Conservation (phyloP, 53 echinoderm and acorn worm genomes). For the Luidia sarsii region DNA sequence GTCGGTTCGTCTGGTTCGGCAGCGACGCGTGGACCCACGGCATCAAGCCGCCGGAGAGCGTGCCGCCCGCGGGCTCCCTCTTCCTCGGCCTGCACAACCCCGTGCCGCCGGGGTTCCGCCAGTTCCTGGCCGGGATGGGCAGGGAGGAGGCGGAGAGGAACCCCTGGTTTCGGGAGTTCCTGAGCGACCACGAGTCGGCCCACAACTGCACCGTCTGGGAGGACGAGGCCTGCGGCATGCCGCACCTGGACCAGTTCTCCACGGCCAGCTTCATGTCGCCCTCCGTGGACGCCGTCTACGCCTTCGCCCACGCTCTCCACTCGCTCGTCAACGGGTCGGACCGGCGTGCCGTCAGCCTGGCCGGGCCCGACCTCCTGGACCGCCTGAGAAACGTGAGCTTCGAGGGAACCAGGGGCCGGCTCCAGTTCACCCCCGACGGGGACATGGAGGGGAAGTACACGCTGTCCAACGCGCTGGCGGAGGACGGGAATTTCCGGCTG, state of each 20-base stretch:
- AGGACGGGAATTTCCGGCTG: neutral
- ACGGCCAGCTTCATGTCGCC: neutral
- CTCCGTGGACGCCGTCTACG: conserved; percentile 49
- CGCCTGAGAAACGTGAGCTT: conserved; percentile 45
- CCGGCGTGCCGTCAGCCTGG: neutral
- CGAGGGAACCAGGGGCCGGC: conserved; percentile 22
- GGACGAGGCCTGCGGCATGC: neutral
- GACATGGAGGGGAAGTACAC: conserved; percentile 49
- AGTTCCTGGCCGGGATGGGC: neutral
- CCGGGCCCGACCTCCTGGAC: conserved; percentile 16
- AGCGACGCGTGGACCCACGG: conserved; percentile 19
- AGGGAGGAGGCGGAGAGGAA: neutral
- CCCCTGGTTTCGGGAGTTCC: neutral
- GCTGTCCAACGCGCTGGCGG: neutral
- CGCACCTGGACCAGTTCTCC: neutral
- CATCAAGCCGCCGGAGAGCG: neutral
- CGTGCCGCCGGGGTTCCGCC: neutral
- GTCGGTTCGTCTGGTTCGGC: conserved; percentile 22
- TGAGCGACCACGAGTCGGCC: neutral
- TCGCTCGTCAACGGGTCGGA: conserved; percentile 8
- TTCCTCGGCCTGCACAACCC: conserved; percentile 18
- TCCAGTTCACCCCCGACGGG: conserved; percentile 38
- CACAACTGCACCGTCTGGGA: conserved; percentile 5
- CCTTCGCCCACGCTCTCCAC: conserved; percentile 43
- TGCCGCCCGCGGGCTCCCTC: neutral